Percentiles rank a stretch among this genome's conserved stretches.
These are phyloP conservation scores for Diarsia mendica DNA, from an alignment of 2,888 invertebrate species.

Conservation along the genomic window DNA sequence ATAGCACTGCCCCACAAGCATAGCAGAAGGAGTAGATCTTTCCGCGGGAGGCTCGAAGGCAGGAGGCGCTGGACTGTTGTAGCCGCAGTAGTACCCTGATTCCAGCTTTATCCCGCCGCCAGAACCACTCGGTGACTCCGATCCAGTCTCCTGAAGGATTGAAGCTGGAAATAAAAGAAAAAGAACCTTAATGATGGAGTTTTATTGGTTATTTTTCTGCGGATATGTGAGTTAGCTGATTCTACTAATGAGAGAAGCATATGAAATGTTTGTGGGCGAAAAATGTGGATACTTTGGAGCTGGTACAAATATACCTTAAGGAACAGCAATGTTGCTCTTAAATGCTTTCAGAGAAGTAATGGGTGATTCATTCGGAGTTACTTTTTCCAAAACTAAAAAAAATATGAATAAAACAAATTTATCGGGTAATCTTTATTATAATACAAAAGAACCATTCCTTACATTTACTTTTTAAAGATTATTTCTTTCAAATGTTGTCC, in stretches of 20 bases:
- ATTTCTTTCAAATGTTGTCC: too few species aligned
- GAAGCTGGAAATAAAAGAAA: constrained; percentile 93
- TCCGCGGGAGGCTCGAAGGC: constrained; percentile 85
- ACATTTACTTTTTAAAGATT: too few species aligned
- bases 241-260: not conserved
- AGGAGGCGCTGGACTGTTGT: constrained; percentile 88
- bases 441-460: too few species aligned
- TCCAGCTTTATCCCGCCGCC: constrained; percentile 88
- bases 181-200: not conserved
- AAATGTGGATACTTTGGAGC: not conserved
- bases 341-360: not conserved
- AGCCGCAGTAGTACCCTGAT: constrained; percentile 88
- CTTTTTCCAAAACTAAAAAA: too few species aligned
- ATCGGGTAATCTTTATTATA: too few species aligned
- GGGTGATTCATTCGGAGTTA: too few species aligned
- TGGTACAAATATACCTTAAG: rapidly evolving
- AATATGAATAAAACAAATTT: too few species aligned
- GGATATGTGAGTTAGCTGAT: not conserved
- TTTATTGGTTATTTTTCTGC: not conserved
- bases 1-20: constrained; percentile 94
- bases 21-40: constrained; percentile 91
- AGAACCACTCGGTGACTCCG: constrained; percentile 90
- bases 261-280: not conserved
- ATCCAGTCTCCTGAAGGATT: constrained; percentile 97
- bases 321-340: not conserved